Evolutionary conservation across 2,888 invertebrate genomes (phyloP), one percentile per base, ranked within the genome.

Genomic region (Sympetrum striolatum): DNA sequence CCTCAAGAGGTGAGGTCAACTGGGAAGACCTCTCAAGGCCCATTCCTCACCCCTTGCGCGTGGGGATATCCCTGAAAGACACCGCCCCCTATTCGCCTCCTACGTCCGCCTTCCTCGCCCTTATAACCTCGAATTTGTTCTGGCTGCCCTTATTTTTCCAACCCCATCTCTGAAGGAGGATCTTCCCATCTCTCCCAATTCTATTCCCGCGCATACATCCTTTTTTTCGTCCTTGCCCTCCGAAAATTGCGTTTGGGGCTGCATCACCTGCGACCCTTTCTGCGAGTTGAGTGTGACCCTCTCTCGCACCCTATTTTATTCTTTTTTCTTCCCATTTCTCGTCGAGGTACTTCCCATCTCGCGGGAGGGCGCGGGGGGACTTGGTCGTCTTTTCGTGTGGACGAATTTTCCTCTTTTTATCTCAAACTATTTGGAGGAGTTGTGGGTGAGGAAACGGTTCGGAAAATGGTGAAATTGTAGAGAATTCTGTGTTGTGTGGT

Each of bases 231-330:
- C 35, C 82, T 82, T 82, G 82, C 82, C 86, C 60, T 64, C 60
- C 60, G 86, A 39, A 86, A 86, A 86, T 86, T 86, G 86, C 86
- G 86, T 86, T 86, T 64, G 86, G 60, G 86, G 86, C 86, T 58
- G 86, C 86, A 86, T 86, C 86, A 86, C 86, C 86, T 86, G 86
- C 86, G 86, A 86, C 86, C 86, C 86, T 86, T 86, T 86, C 86
- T 86, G 86, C 37, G 86, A 86, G 86, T 60, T 60, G 86, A 64
- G 86, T 86, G 86, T 86, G 86, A 86, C 86, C 64, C 86, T 86
- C 22, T 64, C 86, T 86, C 86, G 60, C 86, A 86, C 86, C 86
- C 86, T 58, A 86, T 86, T 86, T 86, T 60, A 37, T 37, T 64
- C 60, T 60, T 60, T 58, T 53, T 53, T 82, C 53, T 31, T 58